phyloP scores from a whole-genome alignment of 2,797 vertebrate genomes.

The Alfaro cultratus region DNA sequence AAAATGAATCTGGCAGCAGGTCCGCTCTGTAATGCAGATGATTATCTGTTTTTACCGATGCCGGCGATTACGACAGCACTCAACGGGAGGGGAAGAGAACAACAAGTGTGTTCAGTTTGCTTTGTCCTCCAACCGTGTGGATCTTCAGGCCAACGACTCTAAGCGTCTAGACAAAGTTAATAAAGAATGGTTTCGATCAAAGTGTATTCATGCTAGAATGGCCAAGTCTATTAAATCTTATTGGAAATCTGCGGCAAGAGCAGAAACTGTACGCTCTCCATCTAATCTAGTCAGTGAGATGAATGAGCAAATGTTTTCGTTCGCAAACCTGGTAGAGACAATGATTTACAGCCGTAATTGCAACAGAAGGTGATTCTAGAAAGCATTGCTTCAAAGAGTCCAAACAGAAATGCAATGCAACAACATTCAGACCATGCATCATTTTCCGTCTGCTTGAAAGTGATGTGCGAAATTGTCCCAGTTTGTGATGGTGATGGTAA shows the following conservation, averaged over 20 bases:
- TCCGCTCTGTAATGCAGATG: constrained; percentile 62
- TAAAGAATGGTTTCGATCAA: not conserved
- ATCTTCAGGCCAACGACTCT: not conserved
- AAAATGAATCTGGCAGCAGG: constrained; percentile 71
- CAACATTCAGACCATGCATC: not conserved
- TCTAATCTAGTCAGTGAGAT: not conserved
- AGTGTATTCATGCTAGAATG: not conserved
- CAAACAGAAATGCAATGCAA: not conserved
- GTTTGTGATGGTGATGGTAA: not conserved
- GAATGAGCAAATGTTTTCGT: not conserved
- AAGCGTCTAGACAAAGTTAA: not conserved
- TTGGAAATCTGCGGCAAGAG: not conserved
- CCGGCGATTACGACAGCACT: constrained; percentile 49
- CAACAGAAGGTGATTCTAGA: not conserved
- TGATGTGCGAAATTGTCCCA: not conserved
- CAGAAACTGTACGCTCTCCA: not conserved
- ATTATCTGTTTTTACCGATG: constrained; percentile 60
- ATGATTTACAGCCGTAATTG: not conserved
- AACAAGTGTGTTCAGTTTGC: not conserved
- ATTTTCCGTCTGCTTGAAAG: not conserved
- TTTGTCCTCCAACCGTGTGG: not conserved
- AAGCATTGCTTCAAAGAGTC: not conserved
- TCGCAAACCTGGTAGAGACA: not conserved
- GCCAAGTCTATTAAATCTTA: not conserved
- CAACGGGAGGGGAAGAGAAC: constrained; percentile 12